Evolutionary conservation across 2,113 vertebrate species (phyloP), one percentile per base, ranked within the genome.

Genomic region (Gorsachius goisagi): DNA sequence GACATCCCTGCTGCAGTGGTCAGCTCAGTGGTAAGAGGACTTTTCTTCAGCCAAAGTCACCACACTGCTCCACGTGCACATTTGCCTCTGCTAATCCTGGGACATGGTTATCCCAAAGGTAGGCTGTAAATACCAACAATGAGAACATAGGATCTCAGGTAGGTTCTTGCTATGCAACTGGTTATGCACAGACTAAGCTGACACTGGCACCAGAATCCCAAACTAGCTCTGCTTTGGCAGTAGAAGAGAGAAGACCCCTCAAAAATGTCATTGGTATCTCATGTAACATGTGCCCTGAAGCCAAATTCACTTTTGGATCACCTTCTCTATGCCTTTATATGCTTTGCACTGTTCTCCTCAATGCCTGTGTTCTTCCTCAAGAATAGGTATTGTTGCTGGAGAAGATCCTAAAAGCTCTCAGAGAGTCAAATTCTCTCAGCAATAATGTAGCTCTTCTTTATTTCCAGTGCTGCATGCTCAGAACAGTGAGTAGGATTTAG

Each of bases 31-130:
- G 2, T 37, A 84, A 59, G 23, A 59, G 14, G 12, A 9, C 16
- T 59, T 62, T 75, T 74, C 30, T 87, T 69, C 39, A 45, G 27
- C 9, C 23, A 19, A 77, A 78, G 49, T 45, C 49, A 64, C 37
- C 32, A 64, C 45, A 30, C 21, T 0, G 0, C 21, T 58, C 20
- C 24, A 12, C 20, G 8, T 52, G 20, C 20, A 28, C 3, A n/a
- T 66, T 75, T 67, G 6, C n/a, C 37, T 73, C 27, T 68, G 15
- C 62, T 73, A 27, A 44, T 6, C 41, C n/a, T 32, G 26, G 12
- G 19, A 33, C 39, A 37, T 24, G 19, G 9, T 58, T 72, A 8
- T 49, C 18, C 35, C 33, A 33, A 75, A 59, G 3, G 12, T 41
- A 66, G 17, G 30, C 12, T 35, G 2, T 62, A 32, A 32, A 15